These are phyloP conservation scores for Luperina nickerlii DNA, from an alignment of 2,888 invertebrate species.

Conservation along the genomic window DNA sequence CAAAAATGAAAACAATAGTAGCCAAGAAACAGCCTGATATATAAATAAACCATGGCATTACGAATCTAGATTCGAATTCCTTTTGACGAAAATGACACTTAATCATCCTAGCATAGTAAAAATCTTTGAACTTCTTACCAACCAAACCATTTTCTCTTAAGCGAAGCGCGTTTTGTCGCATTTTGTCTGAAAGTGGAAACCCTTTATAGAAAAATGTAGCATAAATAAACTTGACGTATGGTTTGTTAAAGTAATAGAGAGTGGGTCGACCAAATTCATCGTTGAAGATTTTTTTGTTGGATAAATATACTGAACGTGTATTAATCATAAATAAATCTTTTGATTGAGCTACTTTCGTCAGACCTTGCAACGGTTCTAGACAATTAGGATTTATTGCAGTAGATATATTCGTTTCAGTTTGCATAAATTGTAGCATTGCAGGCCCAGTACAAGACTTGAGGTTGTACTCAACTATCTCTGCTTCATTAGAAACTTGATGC, in stretches of 20 bases:
- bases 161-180: too few relatives aligned
- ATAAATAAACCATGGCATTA: slow-evolving; percentile 56
- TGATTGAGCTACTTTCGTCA: slow-evolving; percentile 28
- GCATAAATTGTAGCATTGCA: neutral
- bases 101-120: too few relatives aligned
- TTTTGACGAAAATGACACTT: neutral
- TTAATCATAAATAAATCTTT: slow-evolving; percentile 13
- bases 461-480: too few relatives aligned
- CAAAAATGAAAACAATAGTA: slow-evolving; percentile 37
- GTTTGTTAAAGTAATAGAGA: slow-evolving; percentile 45
- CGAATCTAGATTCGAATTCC: slow-evolving; percentile 25
- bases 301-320: neutral
- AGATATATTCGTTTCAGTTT: slow-evolving; percentile 54
- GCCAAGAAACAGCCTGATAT: slow-evolving; percentile 33
- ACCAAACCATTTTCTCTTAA: too few relatives aligned
- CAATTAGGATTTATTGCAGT: slow-evolving; percentile 43
- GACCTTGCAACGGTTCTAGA: slow-evolving; percentile 10
- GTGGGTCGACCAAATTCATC: slow-evolving; percentile 37
- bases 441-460: too few relatives aligned
- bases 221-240: neutral
- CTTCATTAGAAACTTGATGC: too few relatives aligned
- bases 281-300: slow-evolving; percentile 22
- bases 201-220: too few relatives aligned
- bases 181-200: too few relatives aligned
- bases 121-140: too few relatives aligned